Percentiles rank a stretch among this genome's conserved stretches.
Evolutionary conservation across 1,140 invertebrate species (phyloP).

Genomic region (Halesus radiatus): DNA sequence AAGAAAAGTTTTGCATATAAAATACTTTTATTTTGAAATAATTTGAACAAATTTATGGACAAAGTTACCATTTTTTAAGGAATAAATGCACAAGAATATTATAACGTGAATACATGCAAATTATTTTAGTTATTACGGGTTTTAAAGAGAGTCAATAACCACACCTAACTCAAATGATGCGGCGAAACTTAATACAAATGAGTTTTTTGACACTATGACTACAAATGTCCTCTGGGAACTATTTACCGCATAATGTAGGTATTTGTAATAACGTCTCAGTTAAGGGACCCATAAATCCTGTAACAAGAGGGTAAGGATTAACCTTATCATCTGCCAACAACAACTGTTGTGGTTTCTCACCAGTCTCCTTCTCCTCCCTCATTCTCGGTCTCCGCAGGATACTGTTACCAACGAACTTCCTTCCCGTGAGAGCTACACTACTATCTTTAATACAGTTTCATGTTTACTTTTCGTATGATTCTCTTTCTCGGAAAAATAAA

Average conservation of each 20-base stretch:
- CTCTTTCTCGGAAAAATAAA: background rate
- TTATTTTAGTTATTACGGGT: too few relatives aligned
- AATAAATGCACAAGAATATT: too few relatives aligned
- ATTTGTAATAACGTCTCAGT: background rate
- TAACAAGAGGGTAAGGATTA: background rate
- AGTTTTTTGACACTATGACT: too few relatives aligned
- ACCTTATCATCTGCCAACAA: constrained; percentile 11
- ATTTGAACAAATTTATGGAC: too few relatives aligned
- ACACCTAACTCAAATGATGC: too few relatives aligned
- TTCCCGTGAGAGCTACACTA: background rate
- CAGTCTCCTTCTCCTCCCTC: background rate
- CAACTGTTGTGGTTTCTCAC: constrained; percentile 18
- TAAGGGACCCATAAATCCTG: constrained; percentile 1
- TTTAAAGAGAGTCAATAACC: too few relatives aligned
- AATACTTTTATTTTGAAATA: too few relatives aligned
- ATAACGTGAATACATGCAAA: too few relatives aligned
- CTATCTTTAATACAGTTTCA: background rate
- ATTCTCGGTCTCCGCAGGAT: background rate
- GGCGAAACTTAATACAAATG: too few relatives aligned
- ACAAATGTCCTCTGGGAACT: too few relatives aligned
- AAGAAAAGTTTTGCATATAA: too few relatives aligned
- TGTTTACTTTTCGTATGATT: background rate
- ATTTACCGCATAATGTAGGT: background rate
- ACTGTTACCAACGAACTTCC: background rate
- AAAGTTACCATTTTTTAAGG: too few relatives aligned